These are phyloP conservation scores for Perizoma affinitatum DNA, from an alignment of 2,888 invertebrate genomes.

Conservation along the genomic window DNA sequence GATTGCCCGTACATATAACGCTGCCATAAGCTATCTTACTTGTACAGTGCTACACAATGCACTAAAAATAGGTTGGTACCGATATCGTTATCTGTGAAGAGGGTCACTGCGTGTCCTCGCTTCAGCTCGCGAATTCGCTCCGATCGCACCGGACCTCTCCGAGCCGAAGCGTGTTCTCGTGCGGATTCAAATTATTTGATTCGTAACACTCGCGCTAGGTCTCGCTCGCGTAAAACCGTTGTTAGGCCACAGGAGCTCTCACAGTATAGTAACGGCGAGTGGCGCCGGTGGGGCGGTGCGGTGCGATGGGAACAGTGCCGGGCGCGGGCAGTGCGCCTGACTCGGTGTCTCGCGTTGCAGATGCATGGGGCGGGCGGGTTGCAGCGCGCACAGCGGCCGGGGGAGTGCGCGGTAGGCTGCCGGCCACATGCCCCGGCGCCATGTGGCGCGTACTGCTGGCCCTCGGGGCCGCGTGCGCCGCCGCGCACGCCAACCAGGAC, in stretches of 20 bases:
- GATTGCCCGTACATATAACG: conserved; percentile 26
- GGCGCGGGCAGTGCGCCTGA: conserved; percentile 74
- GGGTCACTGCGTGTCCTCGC: conserved; percentile 69
- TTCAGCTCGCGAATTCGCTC: conserved; percentile 74
- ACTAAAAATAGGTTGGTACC: conserved; percentile 70
- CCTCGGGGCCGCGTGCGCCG: conserved; percentile 82
- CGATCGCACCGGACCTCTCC: conserved; percentile 82
- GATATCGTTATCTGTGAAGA: conserved; percentile 64
- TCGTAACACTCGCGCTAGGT: conserved; percentile 54
- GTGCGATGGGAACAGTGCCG: conserved; percentile 75
- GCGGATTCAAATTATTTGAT: conserved; percentile 50
- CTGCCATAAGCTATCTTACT: conserved; percentile 20
- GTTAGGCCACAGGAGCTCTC: conserved; percentile 52
- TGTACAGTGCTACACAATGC: conserved; percentile 23
- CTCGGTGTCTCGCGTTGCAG: conserved; percentile 82
- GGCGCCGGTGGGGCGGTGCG: conserved; percentile 71
- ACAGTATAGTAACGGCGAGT: conserved; percentile 54
- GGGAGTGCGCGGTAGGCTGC: conserved; percentile 72
- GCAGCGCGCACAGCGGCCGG: conserved; percentile 65
- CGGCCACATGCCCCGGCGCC: conserved; percentile 80
- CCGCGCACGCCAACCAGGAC: conserved; percentile 84
- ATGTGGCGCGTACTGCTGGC: conserved; percentile 85
- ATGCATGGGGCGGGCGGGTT: conserved; percentile 71
- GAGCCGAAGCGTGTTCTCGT: conserved; percentile 67
- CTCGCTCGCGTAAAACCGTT: conserved; percentile 48